These are phyloP conservation scores for Tachycineta bicolor DNA, from an alignment of 2,113 vertebrate species.

Conservation along the genomic window DNA sequence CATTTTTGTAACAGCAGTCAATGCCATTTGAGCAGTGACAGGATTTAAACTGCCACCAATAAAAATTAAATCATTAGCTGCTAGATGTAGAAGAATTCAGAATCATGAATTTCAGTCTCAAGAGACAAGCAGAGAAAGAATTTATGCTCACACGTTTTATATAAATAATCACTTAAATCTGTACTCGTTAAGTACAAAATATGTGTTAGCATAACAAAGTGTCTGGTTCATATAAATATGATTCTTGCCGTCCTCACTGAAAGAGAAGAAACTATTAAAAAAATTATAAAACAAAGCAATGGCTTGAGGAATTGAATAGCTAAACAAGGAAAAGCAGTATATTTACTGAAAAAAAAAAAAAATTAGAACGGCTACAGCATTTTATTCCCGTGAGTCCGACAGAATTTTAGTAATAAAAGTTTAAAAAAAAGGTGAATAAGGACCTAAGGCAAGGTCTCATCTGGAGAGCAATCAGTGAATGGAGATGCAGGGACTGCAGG, in stretches of 20 bases:
- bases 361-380: neutral
- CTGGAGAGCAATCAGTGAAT: neutral
- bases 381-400: neutral
- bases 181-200: slow-evolving; percentile 27
- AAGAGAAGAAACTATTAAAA: neutral
- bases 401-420: neutral
- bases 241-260: neutral
- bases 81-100: neutral
- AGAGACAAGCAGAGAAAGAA: slow-evolving; percentile 18
- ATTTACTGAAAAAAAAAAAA: neutral
- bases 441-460: neutral
- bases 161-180: slow-evolving; percentile 49
- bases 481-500: accelerated
- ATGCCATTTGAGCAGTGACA: neutral
- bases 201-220: neutral
- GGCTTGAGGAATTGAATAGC: neutral
- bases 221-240: neutral
- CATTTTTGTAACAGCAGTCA: slow-evolving; percentile 7
- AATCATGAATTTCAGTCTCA: neutral
- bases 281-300: neutral
- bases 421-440: neutral
- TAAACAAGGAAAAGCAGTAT: neutral
- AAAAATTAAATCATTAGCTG: slow-evolving; percentile 35
- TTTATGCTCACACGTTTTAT: slow-evolving; percentile 28
- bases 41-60: slow-evolving; percentile 1